Conservation (phyloP, 2,888 invertebrate genomes). For the Glaucopsyche alexis region DNA sequence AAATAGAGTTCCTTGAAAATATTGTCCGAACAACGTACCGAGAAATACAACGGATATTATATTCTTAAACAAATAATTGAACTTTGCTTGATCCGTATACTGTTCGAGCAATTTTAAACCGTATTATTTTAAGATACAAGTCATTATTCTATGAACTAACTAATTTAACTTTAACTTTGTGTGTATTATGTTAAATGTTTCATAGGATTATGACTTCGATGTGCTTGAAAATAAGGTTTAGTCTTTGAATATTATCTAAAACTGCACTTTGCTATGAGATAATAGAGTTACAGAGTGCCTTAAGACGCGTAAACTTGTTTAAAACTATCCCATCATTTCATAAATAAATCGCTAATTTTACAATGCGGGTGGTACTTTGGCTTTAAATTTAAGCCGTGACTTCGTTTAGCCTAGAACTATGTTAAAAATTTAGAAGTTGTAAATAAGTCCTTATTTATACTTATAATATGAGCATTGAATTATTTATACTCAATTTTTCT, state of each 20-base stretch:
- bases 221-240: neutral
- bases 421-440: too few species aligned
- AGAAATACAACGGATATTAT: slow-evolving; percentile 45
- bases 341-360: neutral
- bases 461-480: too few species aligned
- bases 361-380: neutral
- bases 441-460: too few species aligned
- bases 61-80: slow-evolving; percentile 46
- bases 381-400: neutral
- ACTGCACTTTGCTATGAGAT: neutral
- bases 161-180: neutral
- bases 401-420: neutral
- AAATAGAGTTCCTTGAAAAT: neutral
- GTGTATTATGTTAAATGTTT: neutral
- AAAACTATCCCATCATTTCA: neutral
- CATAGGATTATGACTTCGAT: neutral
- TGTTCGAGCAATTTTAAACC: neutral
- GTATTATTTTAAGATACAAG: neutral
- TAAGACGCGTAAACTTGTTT: neutral
- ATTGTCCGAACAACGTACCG: slow-evolving; percentile 17
- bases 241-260: neutral
- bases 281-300: slow-evolving; percentile 1
- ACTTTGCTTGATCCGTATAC: slow-evolving; percentile 24
- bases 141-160: neutral
- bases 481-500: too few species aligned